These are phyloP conservation scores for Malurus cyaneus DNA, from an alignment of 2,113 vertebrate species.

Conservation along the genomic window DNA sequence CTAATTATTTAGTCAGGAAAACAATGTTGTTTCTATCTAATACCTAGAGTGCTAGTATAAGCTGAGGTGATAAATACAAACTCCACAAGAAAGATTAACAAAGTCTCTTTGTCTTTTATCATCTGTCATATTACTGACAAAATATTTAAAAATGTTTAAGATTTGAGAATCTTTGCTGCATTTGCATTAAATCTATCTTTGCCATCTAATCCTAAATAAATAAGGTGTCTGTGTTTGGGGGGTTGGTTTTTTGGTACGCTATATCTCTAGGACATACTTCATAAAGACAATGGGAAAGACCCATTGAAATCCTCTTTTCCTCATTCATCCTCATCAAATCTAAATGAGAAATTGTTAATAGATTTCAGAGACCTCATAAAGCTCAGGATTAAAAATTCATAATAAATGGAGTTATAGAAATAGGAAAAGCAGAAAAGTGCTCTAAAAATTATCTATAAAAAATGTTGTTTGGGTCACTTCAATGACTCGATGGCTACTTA, in stretches of 20 bases:
- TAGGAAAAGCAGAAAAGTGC: neutral
- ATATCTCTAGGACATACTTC: neutral
- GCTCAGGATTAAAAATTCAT: neutral
- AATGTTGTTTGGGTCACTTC: neutral
- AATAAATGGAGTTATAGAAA: neutral
- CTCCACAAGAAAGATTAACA: neutral
- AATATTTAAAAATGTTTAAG: neutral
- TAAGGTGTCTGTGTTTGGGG: fast-evolving
- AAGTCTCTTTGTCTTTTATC: neutral
- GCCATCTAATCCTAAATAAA: neutral
- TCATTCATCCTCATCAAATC: neutral
- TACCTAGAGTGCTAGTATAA: neutral
- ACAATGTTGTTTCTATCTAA: neutral
- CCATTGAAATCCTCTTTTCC: neutral
- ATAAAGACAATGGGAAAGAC: neutral
- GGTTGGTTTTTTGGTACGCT: neutral
- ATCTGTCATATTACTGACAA: neutral
- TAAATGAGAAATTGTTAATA: neutral
- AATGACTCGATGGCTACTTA: neutral
- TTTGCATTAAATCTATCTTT: neutral
- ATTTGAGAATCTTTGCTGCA: neutral
- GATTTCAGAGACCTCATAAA: neutral
- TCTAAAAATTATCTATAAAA: neutral
- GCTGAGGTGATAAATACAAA: neutral
- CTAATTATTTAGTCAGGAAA: neutral